Base-by-base conservation (phyloP, 2,888 invertebrate species). In the Orchesellides sinensis region DNA sequence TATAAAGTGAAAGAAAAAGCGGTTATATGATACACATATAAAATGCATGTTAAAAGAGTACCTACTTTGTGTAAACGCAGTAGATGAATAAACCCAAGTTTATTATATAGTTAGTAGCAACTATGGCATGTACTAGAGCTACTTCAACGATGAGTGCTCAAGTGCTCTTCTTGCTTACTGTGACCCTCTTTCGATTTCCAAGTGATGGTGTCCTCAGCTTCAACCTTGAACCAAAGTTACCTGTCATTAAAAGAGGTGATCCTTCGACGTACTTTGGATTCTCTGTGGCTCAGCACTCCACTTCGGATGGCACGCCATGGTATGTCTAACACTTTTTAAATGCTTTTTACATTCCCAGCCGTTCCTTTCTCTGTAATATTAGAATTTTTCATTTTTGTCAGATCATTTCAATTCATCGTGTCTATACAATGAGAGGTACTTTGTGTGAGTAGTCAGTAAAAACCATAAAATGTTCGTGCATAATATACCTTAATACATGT, bases 251-350 rank as follows among this genome's bases (percentile, higher is more conserved):
- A 90, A 92, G 91, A 87, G 94, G 94, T 77, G 92, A 92, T 83
- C 90, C 91, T 72, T 92, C 92, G 84, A 94, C 95, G 87, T 95
- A 95, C 94, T 97, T 96, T 91, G 97, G 97, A 90, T 97, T 95
- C 91, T 94, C 95, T 87, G 94, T 97, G 86, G 95, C 96, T 59
- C 92, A 95, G 84, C 95, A 96, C 89, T 92, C 93, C 88, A 85
- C 87, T 27, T 75, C 82, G 29, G 75, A 84, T 73, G 83, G 83
- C 69, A 66, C 61, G 54, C 77, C 75, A 61, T 88, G 88, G 88
- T 88, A 86, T 83, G 87, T 68, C 47, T 68, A 8, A 29, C n/a
- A n/a, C n/a, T n/a, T n/a, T n/a, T n/a, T n/a, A 35, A 65, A 45
- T 63, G 27, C 68, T 69, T 25, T 70, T 49, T 52, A 59, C 52